phyloP scores from a whole-genome alignment of 2,113 vertebrate genomes.

The Peucedramus taeniatus region DNA sequence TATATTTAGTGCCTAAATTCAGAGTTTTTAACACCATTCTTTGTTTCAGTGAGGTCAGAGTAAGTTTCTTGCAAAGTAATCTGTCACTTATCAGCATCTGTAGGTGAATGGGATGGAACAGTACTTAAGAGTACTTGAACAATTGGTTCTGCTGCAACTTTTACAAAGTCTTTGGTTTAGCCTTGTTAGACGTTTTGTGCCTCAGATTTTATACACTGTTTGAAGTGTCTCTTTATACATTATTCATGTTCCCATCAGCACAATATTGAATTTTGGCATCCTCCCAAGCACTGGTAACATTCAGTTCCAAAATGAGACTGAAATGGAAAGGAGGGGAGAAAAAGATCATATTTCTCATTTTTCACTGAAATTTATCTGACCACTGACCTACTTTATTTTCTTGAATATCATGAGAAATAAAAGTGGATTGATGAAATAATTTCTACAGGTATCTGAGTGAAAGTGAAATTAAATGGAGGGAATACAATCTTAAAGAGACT shows the following conservation, averaged over 20 bases:
- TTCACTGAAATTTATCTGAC: conserved; percentile 14
- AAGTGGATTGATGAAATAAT: not conserved
- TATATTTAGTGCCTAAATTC: not conserved
- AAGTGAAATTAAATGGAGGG: not conserved
- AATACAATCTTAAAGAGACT: not conserved
- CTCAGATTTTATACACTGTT: conserved; percentile 37
- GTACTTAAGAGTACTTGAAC: not conserved
- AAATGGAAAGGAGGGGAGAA: not conserved
- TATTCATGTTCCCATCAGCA: conserved; percentile 42
- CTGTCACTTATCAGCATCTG: not conserved
- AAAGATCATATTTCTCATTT: not conserved
- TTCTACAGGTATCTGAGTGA: not conserved
- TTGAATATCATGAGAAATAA: not conserved
- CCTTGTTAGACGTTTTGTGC: conserved; percentile 24
- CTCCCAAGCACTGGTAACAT: not conserved
- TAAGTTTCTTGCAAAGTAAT: not conserved
- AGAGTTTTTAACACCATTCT: not conserved
- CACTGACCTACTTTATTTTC: conserved; percentile 12
- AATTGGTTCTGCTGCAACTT: not conserved
- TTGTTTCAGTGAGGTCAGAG: not conserved
- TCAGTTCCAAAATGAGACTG: not conserved
- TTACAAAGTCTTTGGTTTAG: conserved; percentile 30
- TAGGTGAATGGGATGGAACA: not conserved
- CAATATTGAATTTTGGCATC: conserved; percentile 18
- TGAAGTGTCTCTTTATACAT: conserved; percentile 39